phyloP scores from a whole-genome alignment of 1,140 invertebrate genomes.

The Metaphire vulgaris region DNA sequence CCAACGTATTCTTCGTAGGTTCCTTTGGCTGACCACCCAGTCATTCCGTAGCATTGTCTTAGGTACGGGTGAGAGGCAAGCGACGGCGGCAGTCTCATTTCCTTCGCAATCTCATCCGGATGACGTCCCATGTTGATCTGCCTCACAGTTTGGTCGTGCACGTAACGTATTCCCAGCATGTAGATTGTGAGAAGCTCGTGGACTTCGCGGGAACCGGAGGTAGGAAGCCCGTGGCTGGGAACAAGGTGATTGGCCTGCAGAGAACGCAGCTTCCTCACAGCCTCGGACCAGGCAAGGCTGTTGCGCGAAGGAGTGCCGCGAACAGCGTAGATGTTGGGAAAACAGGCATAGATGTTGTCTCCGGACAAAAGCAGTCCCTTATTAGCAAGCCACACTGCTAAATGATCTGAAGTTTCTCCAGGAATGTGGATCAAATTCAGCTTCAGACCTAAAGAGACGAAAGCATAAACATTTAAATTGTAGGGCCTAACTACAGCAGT shows the following conservation, averaged over 20 bases:
- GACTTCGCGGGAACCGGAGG: slow-evolving; percentile 32
- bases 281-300: slow-evolving; percentile 36
- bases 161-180: slow-evolving; percentile 39
- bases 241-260: slow-evolving; percentile 35
- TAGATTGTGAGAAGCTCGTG: slow-evolving; percentile 34
- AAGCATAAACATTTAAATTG: too few relatives aligned
- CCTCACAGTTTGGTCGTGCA: slow-evolving; percentile 40
- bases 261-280: slow-evolving; percentile 39
- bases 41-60: slow-evolving; percentile 38
- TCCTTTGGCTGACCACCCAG: slow-evolving; percentile 39
- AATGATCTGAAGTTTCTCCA: slow-evolving; percentile 41
- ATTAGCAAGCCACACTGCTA: slow-evolving; percentile 39
- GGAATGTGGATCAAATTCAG: slow-evolving; percentile 39
- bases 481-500: too few relatives aligned
- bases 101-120: slow-evolving; percentile 36
- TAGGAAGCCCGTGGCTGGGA: slow-evolving; percentile 39
- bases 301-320: slow-evolving; percentile 36
- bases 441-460: slow-evolving; percentile 30
- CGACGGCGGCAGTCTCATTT: slow-evolving; percentile 33
- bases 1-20: slow-evolving; percentile 38
- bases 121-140: slow-evolving; percentile 36
- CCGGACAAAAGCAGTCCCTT: slow-evolving; percentile 35
- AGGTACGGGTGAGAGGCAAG: slow-evolving; percentile 28
- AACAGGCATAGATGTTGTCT: slow-evolving; percentile 39
- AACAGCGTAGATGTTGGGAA: slow-evolving; percentile 45